Base-by-base conservation (phyloP, 2,888 invertebrate species). In the Cylloceria caligata region DNA sequence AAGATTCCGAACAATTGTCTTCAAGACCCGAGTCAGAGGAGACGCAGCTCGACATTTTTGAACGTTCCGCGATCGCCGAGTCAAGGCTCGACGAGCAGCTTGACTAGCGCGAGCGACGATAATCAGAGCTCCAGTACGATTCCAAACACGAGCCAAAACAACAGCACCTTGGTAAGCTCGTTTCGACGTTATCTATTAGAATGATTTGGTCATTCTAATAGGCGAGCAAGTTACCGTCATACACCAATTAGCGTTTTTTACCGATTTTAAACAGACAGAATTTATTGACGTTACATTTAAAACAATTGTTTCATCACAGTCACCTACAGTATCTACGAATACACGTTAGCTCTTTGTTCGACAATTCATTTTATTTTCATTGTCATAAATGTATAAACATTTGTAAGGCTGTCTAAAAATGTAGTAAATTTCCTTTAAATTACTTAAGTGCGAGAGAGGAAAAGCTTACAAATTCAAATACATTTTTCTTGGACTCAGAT, bases 1-100 rank as follows among this genome's bases (percentile, higher is more conserved):
- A 99, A 99, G 94, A 98, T 99, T 85, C 99, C 99, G 65, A 99
- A 99, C 92, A 99, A 99, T 94, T 99, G 99, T 94, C 96, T 96
- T 75, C 95, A 95, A 86, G 91, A 93, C 76, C 81, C 83, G 27
- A 89, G 87, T 79, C 91, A 91, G 68, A 88, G 92, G 69, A 84
- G 92, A 80, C 88, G 91, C 36, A 92, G 92, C 80, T 93, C 92
- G 36, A 89, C 92, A 39, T 86, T 92, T 83, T 85, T 92, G 80
- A 91, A 91, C 81, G 90, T 93, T 21, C 92, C 92, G 39, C 95
- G 96, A 90, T 96, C 96, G 85, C 96, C 97, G 13, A 96, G 97
- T 83, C 96, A 96, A 86, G 95, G 95, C 81, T 96, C 97, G 49
- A 95, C 94, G 85, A 95, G 95, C 84, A 96, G 96, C 64, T 93